Evolutionary conservation across 2,113 vertebrate genomes (phyloP), one percentile per base, ranked within the genome.

Genomic region (Pteruthius melanotis): DNA sequence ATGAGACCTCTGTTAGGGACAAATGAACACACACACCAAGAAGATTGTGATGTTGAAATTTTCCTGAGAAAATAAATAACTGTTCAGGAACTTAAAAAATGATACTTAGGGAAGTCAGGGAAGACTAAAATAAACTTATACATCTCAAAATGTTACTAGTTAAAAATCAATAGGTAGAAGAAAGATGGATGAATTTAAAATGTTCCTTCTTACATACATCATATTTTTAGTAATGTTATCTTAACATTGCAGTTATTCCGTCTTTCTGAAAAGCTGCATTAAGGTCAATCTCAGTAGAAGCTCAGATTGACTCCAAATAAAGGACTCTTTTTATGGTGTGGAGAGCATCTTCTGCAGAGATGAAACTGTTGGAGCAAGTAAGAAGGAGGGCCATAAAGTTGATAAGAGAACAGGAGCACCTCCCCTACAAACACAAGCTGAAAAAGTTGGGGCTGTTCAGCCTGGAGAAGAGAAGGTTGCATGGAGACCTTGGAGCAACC

Each of bases 361-460:
- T 30, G 33, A 7, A 74, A 82, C 2, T 37, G 19, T 49, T 74
- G 20, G 13, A 75, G 11, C 11, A 59, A 52, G 28, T n/a, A 33
- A 28, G 26, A 5, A 75, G 9, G 4, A 52, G 7, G 3, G 11
- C 13, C 53, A 5, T 6, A 4, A 40, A 68, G 9, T 26, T 75
- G 16, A 22, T 15, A n/a, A 52, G 28, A 45, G 15, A 8, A 30
- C 8, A 19, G 28, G 28, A 61, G 1, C 4, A n/a, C 11, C 4
- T 70, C 24, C 15, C 9, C 40, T 63, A 5, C 5, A 45, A 63
- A 47, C 5, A 17, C 0, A 0, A 13, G 11, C 13, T n/a, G 28
- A 66, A 28, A 52, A 82, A 40, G 7, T 1, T 33, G 15, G 12
- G 14, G 7, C 7, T 52, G 33, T 39, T 68, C 15, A 60, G 2